These are phyloP conservation scores for Octomys mimax DNA, from an alignment of 2,797 vertebrate genomes.

Conservation along the genomic window DNA sequence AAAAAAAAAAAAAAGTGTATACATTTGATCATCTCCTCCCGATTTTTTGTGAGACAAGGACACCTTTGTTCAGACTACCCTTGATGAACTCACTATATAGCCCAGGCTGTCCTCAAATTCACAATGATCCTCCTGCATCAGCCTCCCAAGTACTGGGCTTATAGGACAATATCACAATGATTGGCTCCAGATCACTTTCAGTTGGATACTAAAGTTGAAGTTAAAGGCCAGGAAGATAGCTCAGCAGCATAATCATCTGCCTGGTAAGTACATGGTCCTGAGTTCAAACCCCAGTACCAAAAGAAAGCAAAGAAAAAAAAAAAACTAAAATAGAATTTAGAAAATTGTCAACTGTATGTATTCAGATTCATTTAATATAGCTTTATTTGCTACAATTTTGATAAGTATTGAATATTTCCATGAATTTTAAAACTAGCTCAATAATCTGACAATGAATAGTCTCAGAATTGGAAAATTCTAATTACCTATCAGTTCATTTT, in stretches of 20 bases:
- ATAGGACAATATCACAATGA: not conserved
- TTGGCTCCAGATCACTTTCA: not conserved
- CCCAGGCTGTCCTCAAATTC: not conserved
- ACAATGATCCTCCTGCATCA: too few relatives aligned
- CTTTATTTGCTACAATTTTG: conserved; percentile 40
- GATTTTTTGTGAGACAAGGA: not conserved
- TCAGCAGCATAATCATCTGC: too few relatives aligned
- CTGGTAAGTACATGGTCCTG: too few relatives aligned
- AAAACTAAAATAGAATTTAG: not conserved
- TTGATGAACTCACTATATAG: not conserved
- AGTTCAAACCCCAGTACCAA: too few relatives aligned
- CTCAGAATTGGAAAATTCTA: not conserved
- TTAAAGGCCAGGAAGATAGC: too few relatives aligned
- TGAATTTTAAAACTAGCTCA: not conserved
- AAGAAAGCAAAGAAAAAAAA: too few relatives aligned
- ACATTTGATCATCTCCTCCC: too few relatives aligned
- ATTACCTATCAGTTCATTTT: not conserved
- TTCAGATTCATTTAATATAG: not conserved
- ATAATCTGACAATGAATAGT: not conserved
- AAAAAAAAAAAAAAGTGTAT: not conserved
- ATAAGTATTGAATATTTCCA: not conserved
- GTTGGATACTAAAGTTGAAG: not conserved
- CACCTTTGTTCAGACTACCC: not conserved
- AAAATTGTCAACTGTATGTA: not conserved
- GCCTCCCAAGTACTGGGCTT: not conserved